phyloP scores from a whole-genome alignment of 23 tunicate genomes.

The Ascidia mentula region DNA sequence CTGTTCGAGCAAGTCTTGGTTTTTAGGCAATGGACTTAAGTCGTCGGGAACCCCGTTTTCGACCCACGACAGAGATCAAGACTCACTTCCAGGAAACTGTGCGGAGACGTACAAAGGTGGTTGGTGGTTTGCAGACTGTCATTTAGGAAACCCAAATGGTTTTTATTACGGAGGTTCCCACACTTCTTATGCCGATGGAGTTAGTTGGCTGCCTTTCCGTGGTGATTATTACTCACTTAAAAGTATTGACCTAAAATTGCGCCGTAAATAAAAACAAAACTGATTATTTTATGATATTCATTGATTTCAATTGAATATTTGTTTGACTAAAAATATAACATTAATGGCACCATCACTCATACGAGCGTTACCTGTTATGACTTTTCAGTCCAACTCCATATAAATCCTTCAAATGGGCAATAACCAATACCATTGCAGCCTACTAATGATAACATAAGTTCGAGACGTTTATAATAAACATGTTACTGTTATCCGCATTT shows the following conservation, averaged over 20 bases:
- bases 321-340: neutral
- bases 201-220: constrained; percentile 14
- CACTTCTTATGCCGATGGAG: constrained; percentile 16
- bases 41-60: constrained; percentile 15
- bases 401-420: no score
- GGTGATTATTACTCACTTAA: constrained; percentile 30
- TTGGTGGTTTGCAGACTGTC: constrained; percentile 30
- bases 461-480: no score
- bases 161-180: constrained; percentile 10
- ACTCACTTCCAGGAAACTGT: constrained; percentile 2
- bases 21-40: neutral
- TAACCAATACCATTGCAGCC: no score
- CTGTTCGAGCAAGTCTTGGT: neutral
- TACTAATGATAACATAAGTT: no score
- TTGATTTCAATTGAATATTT: neutral
- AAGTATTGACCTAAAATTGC: constrained; percentile 32
- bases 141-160: constrained; percentile 25
- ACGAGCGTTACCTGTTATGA: neutral
- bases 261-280: constrained; percentile 15
- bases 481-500: no score
- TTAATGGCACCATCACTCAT: neutral
- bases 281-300: no score
- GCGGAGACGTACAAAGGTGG: constrained; percentile 27
- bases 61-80: constrained; percentile 26
- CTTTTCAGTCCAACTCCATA: no score